phyloP scores from a whole-genome alignment of 2,797 vertebrate species.

The Cephalopachus bancanus region DNA sequence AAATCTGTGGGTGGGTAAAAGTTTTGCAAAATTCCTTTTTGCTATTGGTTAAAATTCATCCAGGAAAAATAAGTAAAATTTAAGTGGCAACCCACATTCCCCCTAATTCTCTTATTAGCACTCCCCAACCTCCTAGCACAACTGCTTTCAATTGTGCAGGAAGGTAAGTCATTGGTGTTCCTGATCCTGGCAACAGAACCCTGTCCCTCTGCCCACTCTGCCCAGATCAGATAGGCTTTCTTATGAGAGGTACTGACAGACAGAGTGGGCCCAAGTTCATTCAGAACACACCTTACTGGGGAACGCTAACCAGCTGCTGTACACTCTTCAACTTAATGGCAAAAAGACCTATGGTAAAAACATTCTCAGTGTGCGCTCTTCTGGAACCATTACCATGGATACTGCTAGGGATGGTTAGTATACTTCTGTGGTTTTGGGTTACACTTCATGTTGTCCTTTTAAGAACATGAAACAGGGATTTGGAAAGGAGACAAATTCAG shows the following conservation, averaged over 20 bases:
- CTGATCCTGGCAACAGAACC: conserved; percentile 31
- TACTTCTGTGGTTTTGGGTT: not conserved
- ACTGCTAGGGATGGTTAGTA: not conserved
- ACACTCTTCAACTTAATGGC: not conserved
- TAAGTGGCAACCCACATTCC: conserved; percentile 78
- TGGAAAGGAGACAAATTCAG: not conserved
- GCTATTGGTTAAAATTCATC: conserved; percentile 82
- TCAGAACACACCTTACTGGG: not conserved
- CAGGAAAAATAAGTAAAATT: conserved; percentile 83
- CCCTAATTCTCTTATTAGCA: conserved; percentile 80
- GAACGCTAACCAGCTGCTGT: not conserved
- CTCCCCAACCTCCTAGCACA: conserved; percentile 65
- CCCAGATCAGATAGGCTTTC: conserved; percentile 48
- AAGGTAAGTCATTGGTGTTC: conserved; percentile 51
- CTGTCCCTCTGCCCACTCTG: not conserved
- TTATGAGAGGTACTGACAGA: not conserved
- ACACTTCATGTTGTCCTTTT: not conserved
- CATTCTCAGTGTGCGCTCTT: not conserved
- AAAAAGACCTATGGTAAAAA: not conserved
- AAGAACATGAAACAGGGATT: not conserved
- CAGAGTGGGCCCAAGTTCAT: not conserved
- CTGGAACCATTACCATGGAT: not conserved
- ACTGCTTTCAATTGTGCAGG: conserved; percentile 64
- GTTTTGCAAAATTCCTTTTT: conserved; percentile 80
- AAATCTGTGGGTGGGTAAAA: conserved; percentile 84